These are phyloP conservation scores for Porphyrio hochstetteri DNA, from an alignment of 2,113 vertebrate species.

Conservation along the genomic window DNA sequence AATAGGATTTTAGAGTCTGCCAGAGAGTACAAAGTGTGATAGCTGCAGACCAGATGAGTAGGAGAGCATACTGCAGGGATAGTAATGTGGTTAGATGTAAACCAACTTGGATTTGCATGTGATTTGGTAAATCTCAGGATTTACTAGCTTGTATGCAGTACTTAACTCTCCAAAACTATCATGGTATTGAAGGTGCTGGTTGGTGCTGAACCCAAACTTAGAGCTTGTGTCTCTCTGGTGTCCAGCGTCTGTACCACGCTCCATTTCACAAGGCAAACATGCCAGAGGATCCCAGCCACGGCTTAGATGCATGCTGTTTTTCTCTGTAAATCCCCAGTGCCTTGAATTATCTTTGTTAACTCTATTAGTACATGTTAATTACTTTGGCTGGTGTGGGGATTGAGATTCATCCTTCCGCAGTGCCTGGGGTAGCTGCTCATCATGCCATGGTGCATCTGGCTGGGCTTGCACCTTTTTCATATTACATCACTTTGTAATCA, in stretches of 20 bases:
- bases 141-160: background rate
- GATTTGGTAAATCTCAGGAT: background rate
- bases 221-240: background rate
- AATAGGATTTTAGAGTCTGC: background rate
- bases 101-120: background rate
- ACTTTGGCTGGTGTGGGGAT: background rate
- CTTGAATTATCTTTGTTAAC: background rate
- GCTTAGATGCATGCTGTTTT: background rate
- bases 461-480: background rate
- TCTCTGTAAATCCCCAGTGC: background rate
- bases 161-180: background rate
- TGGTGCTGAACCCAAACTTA: background rate
- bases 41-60: background rate
- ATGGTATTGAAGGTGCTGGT: background rate
- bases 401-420: background rate
- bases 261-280: background rate
- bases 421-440: fast-evolving
- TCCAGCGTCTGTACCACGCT: fast-evolving
- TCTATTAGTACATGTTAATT: background rate
- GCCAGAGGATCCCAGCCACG: background rate
- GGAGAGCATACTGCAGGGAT: background rate
- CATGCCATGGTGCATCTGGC: background rate
- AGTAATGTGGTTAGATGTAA: background rate
- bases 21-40: background rate
- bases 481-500: background rate